A percentile compares a stretch with the other conserved stretches of the same genome.
Conservation (phyloP, 2,888 invertebrate species). For the Dorcus hopei region DNA sequence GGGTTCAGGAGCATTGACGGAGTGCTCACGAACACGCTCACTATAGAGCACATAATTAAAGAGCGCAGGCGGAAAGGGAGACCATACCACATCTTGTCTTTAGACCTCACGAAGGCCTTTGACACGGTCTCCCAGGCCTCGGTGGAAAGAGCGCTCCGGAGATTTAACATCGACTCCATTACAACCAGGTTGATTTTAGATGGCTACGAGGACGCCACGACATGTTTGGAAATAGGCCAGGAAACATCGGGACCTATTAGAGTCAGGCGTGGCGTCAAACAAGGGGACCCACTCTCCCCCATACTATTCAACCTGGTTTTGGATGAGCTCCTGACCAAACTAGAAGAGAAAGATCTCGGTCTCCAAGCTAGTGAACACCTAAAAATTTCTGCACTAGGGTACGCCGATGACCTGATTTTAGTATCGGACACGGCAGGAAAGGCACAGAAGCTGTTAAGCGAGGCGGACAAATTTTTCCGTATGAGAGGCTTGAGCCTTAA, state of each 20-base stretch:
- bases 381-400: slow-evolving; percentile 7
- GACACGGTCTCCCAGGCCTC: background rate
- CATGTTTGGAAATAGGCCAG: slow-evolving; percentile 11
- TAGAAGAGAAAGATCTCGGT: background rate
- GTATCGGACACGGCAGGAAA: slow-evolving; percentile 7
- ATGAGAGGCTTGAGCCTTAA: slow-evolving; percentile 17
- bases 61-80: background rate
- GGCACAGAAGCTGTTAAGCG: slow-evolving; percentile 4
- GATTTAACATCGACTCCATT: background rate
- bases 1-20: slow-evolving; percentile 10
- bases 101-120: background rate
- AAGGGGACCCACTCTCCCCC: too few species aligned
- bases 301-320: too few species aligned
- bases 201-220: background rate
- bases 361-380: too few species aligned
- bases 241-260: background rate
- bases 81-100: slow-evolving; percentile 1
- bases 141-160: too few species aligned
- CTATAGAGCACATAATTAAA: background rate
- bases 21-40: too few species aligned
- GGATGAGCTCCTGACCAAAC: background rate
- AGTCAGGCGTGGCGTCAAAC: too few species aligned
- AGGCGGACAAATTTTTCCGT: slow-evolving; percentile 13
- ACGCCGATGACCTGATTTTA: slow-evolving; percentile 25
- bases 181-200: background rate